Percentiles rank a stretch among this genome's conserved stretches.
These are phyloP conservation scores for Ochropacha duplaris DNA, from an alignment of 2,888 invertebrate genomes.

Conservation along the genomic window DNA sequence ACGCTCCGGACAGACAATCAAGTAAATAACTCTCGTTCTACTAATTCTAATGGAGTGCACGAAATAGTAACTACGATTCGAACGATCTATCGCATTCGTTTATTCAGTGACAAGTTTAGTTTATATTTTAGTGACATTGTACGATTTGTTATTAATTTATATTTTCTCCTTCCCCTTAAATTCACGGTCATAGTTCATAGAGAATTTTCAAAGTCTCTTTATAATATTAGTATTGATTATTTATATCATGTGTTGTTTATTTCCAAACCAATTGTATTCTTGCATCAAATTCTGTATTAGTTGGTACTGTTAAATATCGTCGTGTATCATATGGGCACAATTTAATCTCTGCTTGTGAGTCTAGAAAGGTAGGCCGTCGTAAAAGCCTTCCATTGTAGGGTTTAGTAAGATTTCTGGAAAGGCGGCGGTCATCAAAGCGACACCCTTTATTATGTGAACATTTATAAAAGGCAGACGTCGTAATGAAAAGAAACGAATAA, in stretches of 20 bases:
- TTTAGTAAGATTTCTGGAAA: constrained; percentile 32
- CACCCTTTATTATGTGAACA: constrained; percentile 32
- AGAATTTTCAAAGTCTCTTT: neutral
- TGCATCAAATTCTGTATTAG: neutral
- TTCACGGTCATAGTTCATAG: neutral
- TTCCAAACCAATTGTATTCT: neutral
- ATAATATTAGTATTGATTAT: neutral
- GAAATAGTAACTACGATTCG: constrained; percentile 4
- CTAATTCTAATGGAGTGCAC: constrained; percentile 9
- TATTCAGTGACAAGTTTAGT: neutral
- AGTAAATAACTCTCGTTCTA: constrained; percentile 17
- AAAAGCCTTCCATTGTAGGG: constrained; percentile 20
- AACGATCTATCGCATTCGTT: neutral
- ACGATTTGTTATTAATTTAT: neutral
- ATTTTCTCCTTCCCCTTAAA: neutral
- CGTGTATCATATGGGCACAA: neutral
- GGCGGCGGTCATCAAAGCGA: constrained; percentile 39
- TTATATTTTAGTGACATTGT: neutral
- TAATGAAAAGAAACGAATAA: constrained; percentile 28
- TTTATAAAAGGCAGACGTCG: constrained; percentile 29
- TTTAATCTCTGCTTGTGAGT: constrained; percentile 4
- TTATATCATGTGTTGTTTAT: neutral
- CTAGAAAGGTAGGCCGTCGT: constrained; percentile 17
- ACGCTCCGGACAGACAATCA: constrained; percentile 16
- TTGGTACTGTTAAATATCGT: neutral